These are phyloP conservation scores for Toxonevra muliebris DNA, from an alignment of 2,888 invertebrate species.

Conservation along the genomic window DNA sequence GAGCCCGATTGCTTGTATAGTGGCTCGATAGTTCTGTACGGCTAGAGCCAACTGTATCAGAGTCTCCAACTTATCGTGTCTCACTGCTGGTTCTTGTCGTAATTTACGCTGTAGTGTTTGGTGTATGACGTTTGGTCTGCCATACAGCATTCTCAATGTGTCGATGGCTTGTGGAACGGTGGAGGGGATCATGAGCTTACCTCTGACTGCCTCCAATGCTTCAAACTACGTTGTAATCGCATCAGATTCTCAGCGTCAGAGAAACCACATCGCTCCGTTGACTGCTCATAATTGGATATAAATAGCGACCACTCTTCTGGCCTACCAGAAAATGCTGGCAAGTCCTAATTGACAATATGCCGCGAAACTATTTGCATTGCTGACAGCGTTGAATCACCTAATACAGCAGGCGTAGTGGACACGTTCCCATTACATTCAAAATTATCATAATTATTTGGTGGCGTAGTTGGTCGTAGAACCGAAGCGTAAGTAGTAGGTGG, in stretches of 20 bases:
- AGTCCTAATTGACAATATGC: conserved; percentile 27
- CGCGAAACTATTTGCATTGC: conserved; percentile 26
- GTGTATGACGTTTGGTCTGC: conserved; percentile 22
- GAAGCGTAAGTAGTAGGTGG: no score
- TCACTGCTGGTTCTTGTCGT: neutral
- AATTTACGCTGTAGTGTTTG: conserved; percentile 1
- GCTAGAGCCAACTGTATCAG: neutral
- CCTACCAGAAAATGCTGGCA: conserved; percentile 28
- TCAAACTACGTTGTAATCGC: conserved; percentile 18
- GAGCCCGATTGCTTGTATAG: conserved; percentile 16
- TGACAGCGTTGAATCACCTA: no score
- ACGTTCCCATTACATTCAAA: no score
- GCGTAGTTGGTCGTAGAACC: no score
- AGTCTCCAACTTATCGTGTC: neutral
- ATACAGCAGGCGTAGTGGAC: no score
- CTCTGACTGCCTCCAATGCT: conserved; percentile 23
- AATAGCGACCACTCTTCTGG: conserved; percentile 39
- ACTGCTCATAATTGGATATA: conserved; percentile 34
- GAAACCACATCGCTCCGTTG: conserved; percentile 30
- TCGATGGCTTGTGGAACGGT: conserved; percentile 23
- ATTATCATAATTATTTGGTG: no score
- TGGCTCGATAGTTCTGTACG: conserved; percentile 25
- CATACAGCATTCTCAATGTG: conserved; percentile 28
- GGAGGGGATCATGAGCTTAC: conserved; percentile 27
- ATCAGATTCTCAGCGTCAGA: conserved; percentile 12